Evolutionary conservation across 2,113 vertebrate species (phyloP), one percentile per base, ranked within the genome.

Genomic region (Phyllopteryx taeniolatus): DNA sequence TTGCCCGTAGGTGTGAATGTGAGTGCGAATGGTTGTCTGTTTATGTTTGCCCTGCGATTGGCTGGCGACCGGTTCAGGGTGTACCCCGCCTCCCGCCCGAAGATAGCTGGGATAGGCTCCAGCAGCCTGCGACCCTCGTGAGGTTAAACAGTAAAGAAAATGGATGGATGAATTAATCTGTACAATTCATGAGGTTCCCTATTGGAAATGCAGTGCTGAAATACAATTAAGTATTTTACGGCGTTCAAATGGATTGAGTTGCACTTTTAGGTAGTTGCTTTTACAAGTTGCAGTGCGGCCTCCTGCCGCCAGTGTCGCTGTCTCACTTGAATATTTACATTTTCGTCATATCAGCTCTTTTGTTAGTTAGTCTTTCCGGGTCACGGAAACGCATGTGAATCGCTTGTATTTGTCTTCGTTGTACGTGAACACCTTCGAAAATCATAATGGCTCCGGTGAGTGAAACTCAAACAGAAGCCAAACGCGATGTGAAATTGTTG

Each of bases 401-500:
- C 8, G 8, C 59, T 33, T 2, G 8, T 7, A 22, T 2, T 8
- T 61, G 27, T 33, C 31, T 31, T 59, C 31, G 14, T 33, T 61
- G 7, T 3, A 35, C 57, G 12, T 33, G 31, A 8, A 33, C 12
- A 33, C 31, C 5, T 19, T 61, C 8, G 4, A 35, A 7, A 43
- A 6, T 19, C 42, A 27, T 22, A 1, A 66, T 66, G 64, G 64
- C 42, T 47, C 64, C 64, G 64, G 64, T 66, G 64, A 66, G 64
- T 44, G 4, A 10, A 5, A 61, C 1, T 13, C 13, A 10, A 1
- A 5, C 7, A 60, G 31, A 56, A 56, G 11, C 3, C 13, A 33
- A 33, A 8, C 5, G 31, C 13, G 27, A 60, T 5, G 57, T 60
- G 9, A 27, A 33, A 4, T 56, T 2, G 20, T 22, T n/a, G 20